These are phyloP conservation scores for Proisotoma minuta DNA, from an alignment of 2,888 invertebrate species.

Conservation along the genomic window DNA sequence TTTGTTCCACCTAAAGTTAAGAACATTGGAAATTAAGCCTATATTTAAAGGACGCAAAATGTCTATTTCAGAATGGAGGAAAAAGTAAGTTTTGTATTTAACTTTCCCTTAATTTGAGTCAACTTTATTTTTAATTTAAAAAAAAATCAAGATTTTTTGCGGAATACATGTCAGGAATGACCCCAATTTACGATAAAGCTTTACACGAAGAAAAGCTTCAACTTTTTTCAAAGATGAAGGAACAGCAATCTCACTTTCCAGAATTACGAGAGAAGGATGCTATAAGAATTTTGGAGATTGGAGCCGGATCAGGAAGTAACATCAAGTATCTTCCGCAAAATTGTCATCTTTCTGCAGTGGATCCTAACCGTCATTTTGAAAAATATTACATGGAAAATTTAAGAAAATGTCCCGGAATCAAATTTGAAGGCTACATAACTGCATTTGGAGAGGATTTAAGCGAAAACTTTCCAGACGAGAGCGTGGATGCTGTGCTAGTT, in stretches of 20 bases:
- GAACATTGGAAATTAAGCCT: too few species aligned
- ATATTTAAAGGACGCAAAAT: too few species aligned
- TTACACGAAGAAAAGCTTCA: too few species aligned
- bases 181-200: too few species aligned
- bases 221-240: too few species aligned
- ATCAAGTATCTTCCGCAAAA: conserved; percentile 39
- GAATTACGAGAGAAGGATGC: conserved; percentile 21
- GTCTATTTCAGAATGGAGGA: too few species aligned
- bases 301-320: conserved; percentile 42
- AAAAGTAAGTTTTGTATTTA: too few species aligned
- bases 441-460: conserved; percentile 46
- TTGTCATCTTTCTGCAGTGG: conserved; percentile 34
- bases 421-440: conserved; percentile 37
- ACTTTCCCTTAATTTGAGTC: too few species aligned
- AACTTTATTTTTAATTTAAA: too few species aligned
- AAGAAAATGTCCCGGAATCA: conserved; percentile 32
- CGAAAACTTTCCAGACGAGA: conserved; percentile 40
- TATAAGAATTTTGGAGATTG: conserved; percentile 41
- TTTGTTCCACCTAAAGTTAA: too few species aligned
- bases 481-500: conserved; percentile 48
- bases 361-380: conserved; percentile 36
- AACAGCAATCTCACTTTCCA: conserved; percentile 22
- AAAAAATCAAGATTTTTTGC: too few species aligned
- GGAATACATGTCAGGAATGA: too few species aligned
- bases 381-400: conserved; percentile 26